phyloP scores from a whole-genome alignment of 2,888 invertebrate species.

The Dasypolia templi region DNA sequence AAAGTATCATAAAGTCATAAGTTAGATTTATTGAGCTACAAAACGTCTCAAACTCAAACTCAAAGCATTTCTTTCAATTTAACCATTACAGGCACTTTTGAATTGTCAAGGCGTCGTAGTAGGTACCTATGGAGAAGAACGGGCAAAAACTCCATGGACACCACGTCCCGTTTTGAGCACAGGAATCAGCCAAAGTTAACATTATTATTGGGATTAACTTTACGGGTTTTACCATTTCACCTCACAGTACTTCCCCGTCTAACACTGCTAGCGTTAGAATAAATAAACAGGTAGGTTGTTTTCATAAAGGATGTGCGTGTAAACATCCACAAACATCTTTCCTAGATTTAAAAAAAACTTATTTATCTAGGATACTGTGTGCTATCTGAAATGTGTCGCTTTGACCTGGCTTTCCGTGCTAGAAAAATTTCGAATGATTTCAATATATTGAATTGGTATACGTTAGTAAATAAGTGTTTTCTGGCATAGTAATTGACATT shows the following conservation, averaged over 20 bases:
- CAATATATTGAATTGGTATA: constrained; percentile 28
- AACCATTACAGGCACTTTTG: no score
- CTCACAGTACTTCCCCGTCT: not conserved
- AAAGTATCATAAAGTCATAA: not conserved
- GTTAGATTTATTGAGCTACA: no score
- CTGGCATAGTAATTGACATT: not conserved
- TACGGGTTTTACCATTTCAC: not conserved
- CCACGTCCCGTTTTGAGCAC: no score
- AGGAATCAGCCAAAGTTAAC: not conserved
- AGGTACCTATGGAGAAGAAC: no score
- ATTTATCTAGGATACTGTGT: constrained; percentile 65
- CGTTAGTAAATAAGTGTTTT: constrained; percentile 9
- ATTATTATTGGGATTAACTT: not conserved
- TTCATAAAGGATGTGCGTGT: constrained; percentile 48
- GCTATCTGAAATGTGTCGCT: constrained; percentile 54
- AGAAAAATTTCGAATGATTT: constrained; percentile 39
- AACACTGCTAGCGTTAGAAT: constrained; percentile 22
- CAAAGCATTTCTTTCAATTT: no score
- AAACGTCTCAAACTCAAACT: no score
- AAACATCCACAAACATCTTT: constrained; percentile 50
- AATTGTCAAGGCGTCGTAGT: no score
- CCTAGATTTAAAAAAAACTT: constrained; percentile 51
- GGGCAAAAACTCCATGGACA: no score
- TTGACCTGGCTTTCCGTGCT: constrained; percentile 38
- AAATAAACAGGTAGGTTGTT: constrained; percentile 48